phyloP scores from a whole-genome alignment of 2,113 vertebrate genomes.

The Eonycteris spelaea region DNA sequence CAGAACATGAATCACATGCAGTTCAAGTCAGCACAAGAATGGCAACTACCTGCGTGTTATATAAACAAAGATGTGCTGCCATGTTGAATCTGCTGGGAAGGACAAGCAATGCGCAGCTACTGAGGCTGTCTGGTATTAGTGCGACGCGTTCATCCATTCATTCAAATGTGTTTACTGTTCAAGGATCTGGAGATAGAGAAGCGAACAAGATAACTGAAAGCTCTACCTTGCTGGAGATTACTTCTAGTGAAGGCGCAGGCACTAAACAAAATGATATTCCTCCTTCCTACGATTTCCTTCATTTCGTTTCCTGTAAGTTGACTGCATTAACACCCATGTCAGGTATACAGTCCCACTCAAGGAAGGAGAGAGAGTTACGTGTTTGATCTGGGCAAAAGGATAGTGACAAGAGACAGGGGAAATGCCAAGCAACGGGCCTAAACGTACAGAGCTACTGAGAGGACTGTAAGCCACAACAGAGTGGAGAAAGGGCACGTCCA shows the following conservation, averaged over 20 bases:
- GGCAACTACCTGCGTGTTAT: not conserved
- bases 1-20: not conserved
- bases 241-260: not conserved
- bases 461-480: rapidly evolving
- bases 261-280: not conserved
- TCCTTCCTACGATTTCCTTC: not conserved
- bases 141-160: not conserved
- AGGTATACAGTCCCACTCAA: not conserved
- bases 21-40: not conserved
- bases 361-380: not conserved
- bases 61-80: not conserved
- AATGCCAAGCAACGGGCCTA: not conserved
- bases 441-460: not conserved
- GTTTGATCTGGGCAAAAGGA: not conserved
- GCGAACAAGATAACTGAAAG: too few relatives aligned
- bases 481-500: rapidly evolving
- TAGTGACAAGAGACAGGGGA: not conserved
- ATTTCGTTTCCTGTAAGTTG: not conserved
- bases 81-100: not conserved
- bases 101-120: not conserved
- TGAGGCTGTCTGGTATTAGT: not conserved
- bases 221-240: not conserved
- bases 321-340: not conserved
- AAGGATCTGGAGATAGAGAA: not conserved
- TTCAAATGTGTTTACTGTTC: not conserved